phyloP scores from a whole-genome alignment of 2,888 invertebrate genomes.

The Toxonevra muliebris region DNA sequence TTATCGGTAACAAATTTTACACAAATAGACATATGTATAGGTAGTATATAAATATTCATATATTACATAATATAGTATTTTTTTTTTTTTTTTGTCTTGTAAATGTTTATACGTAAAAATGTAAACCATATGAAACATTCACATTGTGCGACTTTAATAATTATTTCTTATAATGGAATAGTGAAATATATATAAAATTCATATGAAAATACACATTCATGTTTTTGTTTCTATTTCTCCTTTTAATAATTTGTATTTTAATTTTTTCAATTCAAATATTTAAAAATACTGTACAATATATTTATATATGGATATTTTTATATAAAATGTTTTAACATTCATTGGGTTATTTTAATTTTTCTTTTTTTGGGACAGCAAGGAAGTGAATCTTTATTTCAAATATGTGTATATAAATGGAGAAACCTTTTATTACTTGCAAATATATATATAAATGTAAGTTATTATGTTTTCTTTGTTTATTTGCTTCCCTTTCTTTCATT shows the following conservation, averaged over 20 bases:
- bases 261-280: too few species aligned
- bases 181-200: slow-evolving; percentile 25
- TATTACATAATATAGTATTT: too few species aligned
- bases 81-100: too few species aligned
- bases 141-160: slow-evolving; percentile 22
- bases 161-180: slow-evolving; percentile 1
- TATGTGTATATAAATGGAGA: neutral
- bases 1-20: too few species aligned
- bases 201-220: slow-evolving; percentile 30
- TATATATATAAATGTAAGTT: slow-evolving; percentile 19
- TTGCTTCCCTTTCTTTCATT: too few species aligned
- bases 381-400: too few species aligned
- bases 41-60: too few species aligned
- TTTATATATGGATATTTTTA: slow-evolving; percentile 2
- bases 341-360: slow-evolving; percentile 23
- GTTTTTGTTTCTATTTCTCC: slow-evolving; percentile 6
- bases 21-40: too few species aligned
- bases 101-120: slow-evolving; percentile 4
- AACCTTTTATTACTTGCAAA: slow-evolving; percentile 23
- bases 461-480: too few species aligned
- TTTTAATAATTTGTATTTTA: neutral
- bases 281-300: slow-evolving; percentile 39
- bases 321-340: neutral
- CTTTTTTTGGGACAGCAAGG: slow-evolving; percentile 15
- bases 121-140: neutral